Conservation (phyloP, 2,888 invertebrate species). For the Chrysolina oricalcia region DNA sequence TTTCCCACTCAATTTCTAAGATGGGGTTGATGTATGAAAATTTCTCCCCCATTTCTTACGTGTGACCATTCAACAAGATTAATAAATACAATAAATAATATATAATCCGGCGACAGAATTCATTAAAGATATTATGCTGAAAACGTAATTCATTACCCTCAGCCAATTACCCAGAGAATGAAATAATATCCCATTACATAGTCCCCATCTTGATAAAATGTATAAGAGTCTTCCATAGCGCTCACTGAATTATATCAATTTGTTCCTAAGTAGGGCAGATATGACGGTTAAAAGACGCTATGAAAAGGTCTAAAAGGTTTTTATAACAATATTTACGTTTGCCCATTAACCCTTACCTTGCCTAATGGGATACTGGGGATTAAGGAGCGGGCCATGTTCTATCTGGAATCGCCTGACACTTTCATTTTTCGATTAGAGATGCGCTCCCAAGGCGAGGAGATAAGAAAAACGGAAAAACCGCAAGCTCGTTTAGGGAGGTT, state of each 20-base stretch:
- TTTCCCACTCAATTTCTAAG: no score
- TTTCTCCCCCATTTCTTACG: background rate
- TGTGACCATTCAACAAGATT: slow-evolving; percentile 10
- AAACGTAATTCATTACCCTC: slow-evolving; percentile 23
- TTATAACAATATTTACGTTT: slow-evolving; percentile 45
- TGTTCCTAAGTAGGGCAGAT: slow-evolving; percentile 34
- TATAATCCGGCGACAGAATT: slow-evolving; percentile 14
- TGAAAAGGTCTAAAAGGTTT: slow-evolving; percentile 43
- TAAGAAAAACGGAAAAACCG: slow-evolving; percentile 27
- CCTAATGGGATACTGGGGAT: slow-evolving; percentile 43
- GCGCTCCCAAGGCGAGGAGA: slow-evolving; percentile 42
- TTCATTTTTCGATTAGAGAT: slow-evolving; percentile 51
- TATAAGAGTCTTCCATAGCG: slow-evolving; percentile 5
- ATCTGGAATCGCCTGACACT: slow-evolving; percentile 41
- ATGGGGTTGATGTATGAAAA: background rate
- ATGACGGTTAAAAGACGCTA: slow-evolving; percentile 41
- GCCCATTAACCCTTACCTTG: slow-evolving; percentile 46
- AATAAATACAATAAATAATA: slow-evolving; percentile 23
- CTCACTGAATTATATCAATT: slow-evolving; percentile 33
- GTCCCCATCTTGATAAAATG: slow-evolving; percentile 21
- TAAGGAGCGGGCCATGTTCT: slow-evolving; percentile 43
- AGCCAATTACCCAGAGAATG: slow-evolving; percentile 16
- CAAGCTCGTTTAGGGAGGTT: slow-evolving; percentile 14
- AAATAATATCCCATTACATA: slow-evolving; percentile 24
- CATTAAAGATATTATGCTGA: slow-evolving; percentile 23